These are phyloP conservation scores for Lichenostomus cassidix DNA, from an alignment of 2,113 vertebrate species.

Conservation along the genomic window DNA sequence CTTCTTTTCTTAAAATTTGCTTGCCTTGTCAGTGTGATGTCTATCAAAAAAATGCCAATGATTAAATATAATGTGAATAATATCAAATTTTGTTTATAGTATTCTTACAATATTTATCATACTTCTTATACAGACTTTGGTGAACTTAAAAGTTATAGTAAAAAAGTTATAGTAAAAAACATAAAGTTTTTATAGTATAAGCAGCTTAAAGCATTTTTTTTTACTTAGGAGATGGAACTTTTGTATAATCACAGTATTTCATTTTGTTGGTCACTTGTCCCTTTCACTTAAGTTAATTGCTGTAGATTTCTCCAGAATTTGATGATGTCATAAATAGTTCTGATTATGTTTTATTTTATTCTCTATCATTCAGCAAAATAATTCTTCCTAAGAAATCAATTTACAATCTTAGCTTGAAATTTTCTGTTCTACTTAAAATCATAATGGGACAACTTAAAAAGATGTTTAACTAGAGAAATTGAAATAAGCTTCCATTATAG, in stretches of 20 bases:
- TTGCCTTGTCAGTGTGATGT: neutral
- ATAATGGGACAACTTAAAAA: neutral
- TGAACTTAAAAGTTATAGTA: neutral
- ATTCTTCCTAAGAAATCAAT: neutral
- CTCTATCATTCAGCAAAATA: neutral
- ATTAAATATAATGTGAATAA: neutral
- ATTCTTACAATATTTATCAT: neutral
- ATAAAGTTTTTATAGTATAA: neutral
- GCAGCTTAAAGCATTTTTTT: neutral
- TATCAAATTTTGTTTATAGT: neutral
- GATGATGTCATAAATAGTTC: neutral
- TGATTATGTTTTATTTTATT: neutral
- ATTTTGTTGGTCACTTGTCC: slow-evolving; percentile 69
- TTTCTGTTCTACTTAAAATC: neutral
- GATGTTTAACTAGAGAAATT: neutral
- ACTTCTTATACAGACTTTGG: accelerated
- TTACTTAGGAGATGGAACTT: neutral
- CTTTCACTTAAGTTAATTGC: slow-evolving; percentile 76
- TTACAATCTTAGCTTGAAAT: neutral
- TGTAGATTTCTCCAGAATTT: slow-evolving; percentile 70
- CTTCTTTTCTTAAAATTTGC: slow-evolving; percentile 38
- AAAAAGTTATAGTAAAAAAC: neutral
- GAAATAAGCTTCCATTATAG: neutral
- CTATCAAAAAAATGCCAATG: neutral
- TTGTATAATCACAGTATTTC: neutral